Base-by-base conservation (phyloP, 2,888 invertebrate species). In the Candidula unifasciata region DNA sequence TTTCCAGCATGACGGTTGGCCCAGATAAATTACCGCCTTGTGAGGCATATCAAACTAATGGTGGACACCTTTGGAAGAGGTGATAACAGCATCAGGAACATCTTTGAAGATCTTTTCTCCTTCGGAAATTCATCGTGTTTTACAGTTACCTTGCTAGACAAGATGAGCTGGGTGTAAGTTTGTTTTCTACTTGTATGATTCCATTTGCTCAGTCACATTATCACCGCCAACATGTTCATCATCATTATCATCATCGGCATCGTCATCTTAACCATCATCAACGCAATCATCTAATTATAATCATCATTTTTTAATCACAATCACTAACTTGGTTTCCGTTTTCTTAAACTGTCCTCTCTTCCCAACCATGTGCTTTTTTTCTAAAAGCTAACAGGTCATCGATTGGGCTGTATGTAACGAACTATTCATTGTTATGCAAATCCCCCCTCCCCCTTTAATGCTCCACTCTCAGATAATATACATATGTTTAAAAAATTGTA, bases 31-130 rank as follows among this genome's bases (percentile, higher is more conserved):
- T 33, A 0, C 64, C 78, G 2, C 35, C 16, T 10, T 64, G 78
- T 52, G 60, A n/a, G 37, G 60, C 35, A 60, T 33, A 8, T n/a
- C n/a, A 13, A 0, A 24, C 35, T 0, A 35, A 64, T n/a, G 10
- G n/a, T 24, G 35, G 21, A 13, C 33, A n/a, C 57, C 44, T 10
- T 18, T 21, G 27, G 8, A 8, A 68, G 44, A 18, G 84, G 83
- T 74, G 78, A 82, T 10, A n/a, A n/a, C n/a, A n/a, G n/a, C n/a
- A n/a, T n/a, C n/a, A n/a, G n/a, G n/a, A 86, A 87, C 54, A 44
- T 87, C 3, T 87, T 86, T 84, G 74, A 82, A 60, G 88, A 88
- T 33, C 82, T n/a, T 88, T 27, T 77, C 76, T 5, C 13, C 77
- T 0, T 69, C 10, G 0, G 88, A 88, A 80, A 88, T 88, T 21